Evolutionary conservation across 2,888 invertebrate species (phyloP), one percentile per base, ranked within the genome.

Genomic region (Lithosia quadra): DNA sequence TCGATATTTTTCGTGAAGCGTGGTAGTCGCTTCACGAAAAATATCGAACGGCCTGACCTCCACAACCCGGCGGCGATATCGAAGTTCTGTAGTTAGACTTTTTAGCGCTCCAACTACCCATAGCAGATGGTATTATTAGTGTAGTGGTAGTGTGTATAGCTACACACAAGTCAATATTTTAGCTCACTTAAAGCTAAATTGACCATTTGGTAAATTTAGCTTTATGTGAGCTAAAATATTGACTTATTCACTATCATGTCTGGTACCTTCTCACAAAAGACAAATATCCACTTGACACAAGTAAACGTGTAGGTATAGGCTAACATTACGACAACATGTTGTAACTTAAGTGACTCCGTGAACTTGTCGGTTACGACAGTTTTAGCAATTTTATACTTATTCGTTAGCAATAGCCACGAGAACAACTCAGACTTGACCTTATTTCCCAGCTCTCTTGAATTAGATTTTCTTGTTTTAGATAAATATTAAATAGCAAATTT

Each of bases 351-450:
- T 65, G 65, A 69, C 67, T 73, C 61, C 67, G 62, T 60, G 69
- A 72, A 75, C 65, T 62, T 57, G 63, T 68, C 9, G 53, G 36
- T 80, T 72, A 69, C 79, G 71, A 74, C 68, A 80, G 56, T 70
- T 80, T 75, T 58, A 68, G 28, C 63, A 71, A 68, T 76, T 74
- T 73, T 72, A 58, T 72, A 71, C 68, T 71, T 73, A 72, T 74
- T 64, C 36, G 62, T 75, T 74, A 43, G 69, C 63, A 72, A 74
- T 68, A 71, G 67, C 36, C 56, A 36, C 36, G 36, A 61, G 63
- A 69, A 67, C 63, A 59, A 74, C 61, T 11, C 58, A 64, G 73
- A 66, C 69, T 79, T 80, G 80, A 81, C 80, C 80, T 61, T 63
- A 56, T 71, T 79, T 63, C 7, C 49, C n/a, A 49, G 22, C 33